Evolutionary conservation across 2,888 invertebrate species (phyloP), one percentile per base, ranked within the genome.

Genomic region (Ctena decussata): DNA sequence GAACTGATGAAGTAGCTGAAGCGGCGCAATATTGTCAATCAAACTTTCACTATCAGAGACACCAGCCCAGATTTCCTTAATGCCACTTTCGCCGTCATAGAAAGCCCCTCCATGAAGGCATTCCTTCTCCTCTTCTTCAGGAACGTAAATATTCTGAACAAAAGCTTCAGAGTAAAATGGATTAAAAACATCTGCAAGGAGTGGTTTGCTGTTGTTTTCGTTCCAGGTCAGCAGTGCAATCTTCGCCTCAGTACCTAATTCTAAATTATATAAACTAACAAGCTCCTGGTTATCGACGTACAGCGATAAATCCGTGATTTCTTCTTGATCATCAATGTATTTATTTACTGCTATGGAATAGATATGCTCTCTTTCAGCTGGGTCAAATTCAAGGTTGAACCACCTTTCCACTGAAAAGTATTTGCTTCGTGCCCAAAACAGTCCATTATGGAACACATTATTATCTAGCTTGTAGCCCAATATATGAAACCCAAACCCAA

Each of bases 31-130:
- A 73, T 89, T 89, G 0, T 84, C 91, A 15, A 85, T 49, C 27
- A 69, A 57, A 46, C 83, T 86, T 15, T 71, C 69, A 57, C 57
- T 85, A 53, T 91, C 87, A 6, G 90, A 88, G 1, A 91, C 84
- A n/a, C 90, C 91, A 37, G 90, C 44, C 85, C 86, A 91, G 18
- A 92, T 80, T 65, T 92, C 90, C 41, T 90, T 90, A 18, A 92
- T 87, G 18, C 88, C 84, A 80, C 92, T 91, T 74, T 91, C 90
- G 0, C 78, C 80, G 37, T 91, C 91, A 77, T 80, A 90, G 75
- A 91, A 92, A 6, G 85, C 87, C 27, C 65, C n/a, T 41, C 92
- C 91, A 74, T 90, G 80, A 18, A 79, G 73, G 77, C 92, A 92
- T 6, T 77, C 83, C 21, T 84, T 86, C 24, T 84, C 80, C 2